Conservation (phyloP, 2,113 vertebrate genomes). For the Aptenodytes forsteri region DNA sequence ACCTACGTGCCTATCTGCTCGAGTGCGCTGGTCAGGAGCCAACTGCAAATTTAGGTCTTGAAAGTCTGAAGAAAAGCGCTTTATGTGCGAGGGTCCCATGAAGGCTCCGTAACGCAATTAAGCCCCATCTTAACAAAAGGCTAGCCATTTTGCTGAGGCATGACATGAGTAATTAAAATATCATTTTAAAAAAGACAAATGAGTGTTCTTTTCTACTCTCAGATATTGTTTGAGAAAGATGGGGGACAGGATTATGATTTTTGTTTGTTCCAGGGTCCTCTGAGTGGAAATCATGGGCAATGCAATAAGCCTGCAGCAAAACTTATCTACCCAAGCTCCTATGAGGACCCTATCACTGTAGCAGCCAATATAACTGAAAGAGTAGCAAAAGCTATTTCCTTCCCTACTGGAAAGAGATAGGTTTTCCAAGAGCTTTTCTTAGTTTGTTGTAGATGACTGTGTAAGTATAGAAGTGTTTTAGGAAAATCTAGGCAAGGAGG, state of each 20-base stretch:
- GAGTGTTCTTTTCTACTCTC: conserved; percentile 27
- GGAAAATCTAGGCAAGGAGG: neutral
- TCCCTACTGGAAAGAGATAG: neutral
- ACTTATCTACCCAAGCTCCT: neutral
- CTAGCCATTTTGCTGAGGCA: conserved; percentile 63
- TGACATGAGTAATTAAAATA: conserved; percentile 72
- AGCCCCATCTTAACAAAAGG: conserved; percentile 68
- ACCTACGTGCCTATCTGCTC: conserved; percentile 84
- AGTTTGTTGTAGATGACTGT: neutral
- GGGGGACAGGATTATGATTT: conserved; percentile 29
- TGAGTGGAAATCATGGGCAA: neutral
- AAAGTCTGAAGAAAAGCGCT: conserved; percentile 76
- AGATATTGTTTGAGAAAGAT: conserved; percentile 27
- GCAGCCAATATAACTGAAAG: neutral
- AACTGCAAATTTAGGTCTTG: conserved; percentile 80
- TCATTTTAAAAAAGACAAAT: conserved; percentile 65
- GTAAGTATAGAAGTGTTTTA: neutral
- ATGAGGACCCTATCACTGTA: neutral
- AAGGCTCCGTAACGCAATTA: conserved; percentile 71
- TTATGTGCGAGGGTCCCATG: conserved; percentile 64
- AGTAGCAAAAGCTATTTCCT: neutral
- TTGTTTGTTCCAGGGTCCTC: neutral
- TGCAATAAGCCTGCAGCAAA: neutral
- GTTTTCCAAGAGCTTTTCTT: neutral
- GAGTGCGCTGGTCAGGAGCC: conserved; percentile 86